Percentiles rank a stretch among this genome's conserved stretches.
These are phyloP conservation scores for Asobara japonica DNA, from an alignment of 1,140 invertebrate species.

Conservation along the genomic window DNA sequence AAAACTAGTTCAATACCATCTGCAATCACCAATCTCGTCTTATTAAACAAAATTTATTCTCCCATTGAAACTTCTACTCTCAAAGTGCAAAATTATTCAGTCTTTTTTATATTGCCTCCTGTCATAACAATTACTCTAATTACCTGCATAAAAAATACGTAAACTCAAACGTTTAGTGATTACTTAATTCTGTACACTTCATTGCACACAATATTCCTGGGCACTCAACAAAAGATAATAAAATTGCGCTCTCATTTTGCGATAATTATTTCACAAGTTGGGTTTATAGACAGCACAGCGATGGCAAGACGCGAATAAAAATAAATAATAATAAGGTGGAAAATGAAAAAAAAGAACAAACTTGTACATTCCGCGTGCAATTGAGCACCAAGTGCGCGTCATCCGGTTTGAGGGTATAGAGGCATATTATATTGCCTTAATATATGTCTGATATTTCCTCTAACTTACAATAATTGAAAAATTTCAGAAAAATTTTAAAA, in stretches of 20 bases:
- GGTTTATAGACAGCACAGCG: neutral
- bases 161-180: neutral
- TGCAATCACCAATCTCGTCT: too few relatives aligned
- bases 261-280: neutral
- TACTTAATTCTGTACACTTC: neutral
- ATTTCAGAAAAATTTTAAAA: too few relatives aligned
- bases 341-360: too few relatives aligned
- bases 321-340: neutral
- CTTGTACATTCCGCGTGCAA: slow-evolving; percentile 22
- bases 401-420: slow-evolving; percentile 33
- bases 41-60: too few relatives aligned
- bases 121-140: neutral
- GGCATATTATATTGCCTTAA: slow-evolving; percentile 14
- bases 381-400: slow-evolving; percentile 25
- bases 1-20: too few relatives aligned
- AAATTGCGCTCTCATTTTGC: neutral
- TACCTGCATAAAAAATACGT: neutral
- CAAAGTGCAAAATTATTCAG: neutral
- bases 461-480: too few relatives aligned
- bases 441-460: too few relatives aligned
- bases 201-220: too few relatives aligned
- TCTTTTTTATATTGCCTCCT: neutral
- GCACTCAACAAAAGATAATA: neutral
- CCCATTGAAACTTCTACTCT: too few relatives aligned
- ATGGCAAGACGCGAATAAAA: neutral